Percentiles rank a stretch among this genome's conserved stretches.
These are phyloP conservation scores for Apogon talboti DNA, from an alignment of 2,797 vertebrate genomes.

Conservation along the genomic window DNA sequence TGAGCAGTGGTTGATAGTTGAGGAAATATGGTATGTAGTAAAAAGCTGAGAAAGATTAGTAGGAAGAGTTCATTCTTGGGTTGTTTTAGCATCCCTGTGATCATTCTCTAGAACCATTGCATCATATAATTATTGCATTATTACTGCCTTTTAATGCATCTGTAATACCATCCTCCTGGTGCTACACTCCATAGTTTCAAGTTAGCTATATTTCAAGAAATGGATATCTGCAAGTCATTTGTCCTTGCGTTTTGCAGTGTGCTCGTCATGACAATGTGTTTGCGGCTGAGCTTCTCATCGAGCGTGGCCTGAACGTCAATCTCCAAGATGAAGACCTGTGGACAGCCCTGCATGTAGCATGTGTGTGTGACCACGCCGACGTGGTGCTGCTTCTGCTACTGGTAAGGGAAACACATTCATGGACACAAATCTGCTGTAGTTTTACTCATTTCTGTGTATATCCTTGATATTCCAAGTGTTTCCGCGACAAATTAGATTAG, in stretches of 20 bases:
- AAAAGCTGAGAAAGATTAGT: not conserved
- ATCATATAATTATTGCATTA: conserved; percentile 1
- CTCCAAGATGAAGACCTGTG: conserved; percentile 95
- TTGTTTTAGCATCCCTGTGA: not conserved
- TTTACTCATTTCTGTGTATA: conserved; percentile 17
- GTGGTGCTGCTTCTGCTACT: conserved; percentile 90
- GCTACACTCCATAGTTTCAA: conserved; percentile 10
- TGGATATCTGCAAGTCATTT: not conserved
- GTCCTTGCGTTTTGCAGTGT: conserved; percentile 80
- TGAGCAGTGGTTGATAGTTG: no score
- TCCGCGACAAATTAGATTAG: conserved; percentile 44
- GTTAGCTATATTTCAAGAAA: conserved; percentile 10
- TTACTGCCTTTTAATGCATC: conserved; percentile 9
- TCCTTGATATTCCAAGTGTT: conserved; percentile 24
- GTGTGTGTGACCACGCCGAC: conserved; percentile 92
- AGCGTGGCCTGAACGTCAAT: conserved; percentile 92
- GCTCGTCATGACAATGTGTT: conserved; percentile 95
- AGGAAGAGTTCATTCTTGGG: not conserved
- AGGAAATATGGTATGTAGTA: not conserved
- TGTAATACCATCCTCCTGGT: not conserved
- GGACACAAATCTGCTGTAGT: not conserved
- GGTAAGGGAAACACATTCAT: conserved; percentile 80
- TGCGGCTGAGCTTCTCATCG: conserved; percentile 91
- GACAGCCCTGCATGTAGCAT: conserved; percentile 94
- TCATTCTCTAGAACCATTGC: not conserved